These are phyloP conservation scores for Eledona agricola DNA, from an alignment of 2,888 invertebrate species.

Conservation along the genomic window DNA sequence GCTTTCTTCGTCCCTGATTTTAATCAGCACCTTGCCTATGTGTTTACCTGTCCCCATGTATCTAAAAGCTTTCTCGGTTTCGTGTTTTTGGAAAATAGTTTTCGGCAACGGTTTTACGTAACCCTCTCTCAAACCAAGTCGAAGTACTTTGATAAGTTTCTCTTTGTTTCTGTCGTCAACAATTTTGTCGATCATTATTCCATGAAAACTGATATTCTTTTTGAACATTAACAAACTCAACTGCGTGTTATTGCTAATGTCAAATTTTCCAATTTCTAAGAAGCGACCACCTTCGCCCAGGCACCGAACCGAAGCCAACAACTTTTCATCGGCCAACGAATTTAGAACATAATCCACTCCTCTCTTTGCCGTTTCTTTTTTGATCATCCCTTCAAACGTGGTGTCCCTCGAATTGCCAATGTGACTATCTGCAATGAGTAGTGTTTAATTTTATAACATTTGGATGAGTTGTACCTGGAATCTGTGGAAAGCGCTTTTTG, in stretches of 20 bases:
- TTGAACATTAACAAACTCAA: constrained; percentile 73
- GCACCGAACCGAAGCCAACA: constrained; percentile 61
- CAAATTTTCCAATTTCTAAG: constrained; percentile 73
- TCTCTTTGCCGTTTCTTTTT: constrained; percentile 79
- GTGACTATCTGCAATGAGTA: constrained; percentile 64
- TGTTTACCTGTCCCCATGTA: constrained; percentile 76
- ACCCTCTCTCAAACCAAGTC: constrained; percentile 59
- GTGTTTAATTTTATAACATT: not conserved
- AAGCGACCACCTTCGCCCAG: constrained; percentile 64
- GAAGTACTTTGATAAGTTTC: not conserved
- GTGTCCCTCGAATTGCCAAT: constrained; percentile 89
- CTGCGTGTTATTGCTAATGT: constrained; percentile 66
- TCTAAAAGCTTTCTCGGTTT: constrained; percentile 77
- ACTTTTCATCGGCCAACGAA: constrained; percentile 89
- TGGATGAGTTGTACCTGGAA: constrained; percentile 36
- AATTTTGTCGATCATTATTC: constrained; percentile 72
- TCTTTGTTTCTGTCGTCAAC: not conserved
- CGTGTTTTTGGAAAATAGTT: constrained; percentile 70
- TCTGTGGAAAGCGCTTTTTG: constrained; percentile 62
- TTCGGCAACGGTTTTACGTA: constrained; percentile 74
- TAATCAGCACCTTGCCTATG: constrained; percentile 75
- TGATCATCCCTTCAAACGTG: constrained; percentile 85
- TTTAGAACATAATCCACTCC: constrained; percentile 93
- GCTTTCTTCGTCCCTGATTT: constrained; percentile 51
- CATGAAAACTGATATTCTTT: constrained; percentile 77